Base-by-base conservation (phyloP, 2,113 vertebrate species). In the Misgurnus anguillicaudatus region DNA sequence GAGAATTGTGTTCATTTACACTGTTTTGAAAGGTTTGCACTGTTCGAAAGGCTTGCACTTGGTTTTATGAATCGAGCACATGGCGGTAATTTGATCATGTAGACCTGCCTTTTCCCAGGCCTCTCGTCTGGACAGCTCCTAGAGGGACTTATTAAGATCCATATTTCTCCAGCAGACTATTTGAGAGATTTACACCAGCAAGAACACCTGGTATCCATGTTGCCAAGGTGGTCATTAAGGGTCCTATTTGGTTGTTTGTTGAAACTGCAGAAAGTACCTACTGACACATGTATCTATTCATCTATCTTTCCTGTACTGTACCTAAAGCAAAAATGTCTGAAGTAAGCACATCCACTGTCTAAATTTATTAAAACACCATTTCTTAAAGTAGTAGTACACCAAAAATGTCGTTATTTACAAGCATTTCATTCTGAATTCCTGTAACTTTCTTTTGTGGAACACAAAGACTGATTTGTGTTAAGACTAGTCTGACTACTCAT, bases 141-240 rank as follows among this genome's bases (percentile, higher is more conserved):
- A 77, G 75, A 86, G 91, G 90, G 89, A 89, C 90, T 90, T 90
- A 91, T 91, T 91, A 91, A 91, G 90, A 91, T 88, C 83, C 86
- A 89, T 86, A 89, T 91, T 89, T 89, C 88, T 91, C 85, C 81
- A 88, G 58, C 85, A 81, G 81, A 86, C 82, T 79, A 75, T 80
- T 83, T 88, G 70, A 88, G 89, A 89, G 80, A 89, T 89, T 89
- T 76, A 88, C 82, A 84, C 87, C 85, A 83, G 78, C 78, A 83
- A 48, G 81, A 84, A 86, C 92, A 92, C 89, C 90, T 93, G 90
- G 85, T 79, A 60, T 83, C 83, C 68, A 75, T 86, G 70, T 83
- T 81, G 81, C 77, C 76, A 74, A 63, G 58, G 19, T 74, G 75
- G 80, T 74, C 77, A 69, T 87, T 87, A 83, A 47, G 75, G 84